Percentiles rank a stretch among this genome's conserved stretches.
phyloP scores from a whole-genome alignment of 2,113 vertebrate genomes.

The Cricetomys ansorgei region DNA sequence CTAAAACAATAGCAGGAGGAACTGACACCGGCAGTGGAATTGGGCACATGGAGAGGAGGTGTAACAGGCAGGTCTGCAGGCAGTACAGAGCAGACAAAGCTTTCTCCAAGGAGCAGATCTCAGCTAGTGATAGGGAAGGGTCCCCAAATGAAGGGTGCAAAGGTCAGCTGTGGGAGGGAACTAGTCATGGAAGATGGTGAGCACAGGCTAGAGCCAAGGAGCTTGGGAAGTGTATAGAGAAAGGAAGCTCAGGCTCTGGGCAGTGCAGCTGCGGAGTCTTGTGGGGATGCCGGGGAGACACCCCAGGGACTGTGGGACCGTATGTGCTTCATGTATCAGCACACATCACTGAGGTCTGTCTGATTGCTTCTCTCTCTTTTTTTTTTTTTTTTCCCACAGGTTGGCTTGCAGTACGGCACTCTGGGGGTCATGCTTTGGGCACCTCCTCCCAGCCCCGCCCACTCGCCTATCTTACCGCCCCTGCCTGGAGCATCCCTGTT shows the following conservation, averaged over 20 bases:
- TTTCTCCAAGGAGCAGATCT: neutral
- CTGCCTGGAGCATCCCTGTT: neutral
- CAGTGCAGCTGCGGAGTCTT: neutral
- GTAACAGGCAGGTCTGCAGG: neutral
- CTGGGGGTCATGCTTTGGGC: neutral
- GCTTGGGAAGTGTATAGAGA: neutral
- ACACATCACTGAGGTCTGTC: accelerated
- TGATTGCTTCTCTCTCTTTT: neutral
- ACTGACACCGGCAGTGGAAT: neutral
- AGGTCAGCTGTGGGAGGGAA: no score
- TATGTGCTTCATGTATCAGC: accelerated
- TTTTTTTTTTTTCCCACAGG: conserved; percentile 41
- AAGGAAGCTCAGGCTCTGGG: neutral
- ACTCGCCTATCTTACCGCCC: neutral
- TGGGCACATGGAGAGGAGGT: accelerated
- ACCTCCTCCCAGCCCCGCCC: neutral
- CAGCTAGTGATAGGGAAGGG: neutral
- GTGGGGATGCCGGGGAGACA: neutral
- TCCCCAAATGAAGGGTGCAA: neutral
- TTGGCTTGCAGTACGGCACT: accelerated
- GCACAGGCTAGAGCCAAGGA: neutral
- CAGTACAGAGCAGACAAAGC: neutral
- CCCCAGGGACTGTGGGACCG: neutral
- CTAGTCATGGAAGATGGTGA: accelerated
- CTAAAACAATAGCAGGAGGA: neutral